Percentiles rank a stretch among this genome's conserved stretches.
Evolutionary conservation across 2,797 vertebrate genomes (phyloP).

Genomic region (Coccyzus lansbergi): DNA sequence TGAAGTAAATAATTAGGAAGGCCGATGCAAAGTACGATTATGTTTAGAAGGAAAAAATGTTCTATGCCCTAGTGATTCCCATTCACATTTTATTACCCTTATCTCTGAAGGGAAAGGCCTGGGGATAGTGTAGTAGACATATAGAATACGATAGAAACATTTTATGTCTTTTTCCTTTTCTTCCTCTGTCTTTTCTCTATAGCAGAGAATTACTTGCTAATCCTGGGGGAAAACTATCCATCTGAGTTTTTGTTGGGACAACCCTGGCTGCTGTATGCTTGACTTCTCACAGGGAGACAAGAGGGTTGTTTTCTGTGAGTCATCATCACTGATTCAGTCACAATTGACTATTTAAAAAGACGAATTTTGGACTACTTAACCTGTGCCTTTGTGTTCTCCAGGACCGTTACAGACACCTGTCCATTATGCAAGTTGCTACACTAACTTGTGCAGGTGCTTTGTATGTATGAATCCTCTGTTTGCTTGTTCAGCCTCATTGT

Average conservation of each 20-base stretch:
- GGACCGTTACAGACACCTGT: neutral
- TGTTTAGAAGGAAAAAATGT: neutral
- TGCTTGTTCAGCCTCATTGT: neutral
- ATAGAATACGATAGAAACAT: neutral
- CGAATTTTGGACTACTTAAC: neutral
- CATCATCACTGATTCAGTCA: neutral
- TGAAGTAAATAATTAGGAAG: neutral
- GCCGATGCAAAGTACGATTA: neutral
- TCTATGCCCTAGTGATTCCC: neutral
- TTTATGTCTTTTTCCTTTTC: neutral
- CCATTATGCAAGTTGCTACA: neutral
- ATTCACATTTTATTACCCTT: neutral
- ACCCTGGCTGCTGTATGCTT: accelerated
- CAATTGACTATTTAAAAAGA: neutral
- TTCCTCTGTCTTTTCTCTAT: neutral
- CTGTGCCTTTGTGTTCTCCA: neutral
- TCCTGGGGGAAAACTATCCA: neutral
- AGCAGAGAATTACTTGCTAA: neutral
- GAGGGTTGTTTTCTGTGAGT: neutral
- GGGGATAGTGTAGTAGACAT: neutral
- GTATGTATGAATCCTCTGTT: neutral
- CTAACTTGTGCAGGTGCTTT: neutral
- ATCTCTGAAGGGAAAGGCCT: neutral
- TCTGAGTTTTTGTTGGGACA: neutral
- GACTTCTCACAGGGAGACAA: neutral